Percentiles rank a stretch among this genome's conserved stretches.
phyloP scores from a whole-genome alignment of 1,140 invertebrate species.

The Laupala kohalensis region DNA sequence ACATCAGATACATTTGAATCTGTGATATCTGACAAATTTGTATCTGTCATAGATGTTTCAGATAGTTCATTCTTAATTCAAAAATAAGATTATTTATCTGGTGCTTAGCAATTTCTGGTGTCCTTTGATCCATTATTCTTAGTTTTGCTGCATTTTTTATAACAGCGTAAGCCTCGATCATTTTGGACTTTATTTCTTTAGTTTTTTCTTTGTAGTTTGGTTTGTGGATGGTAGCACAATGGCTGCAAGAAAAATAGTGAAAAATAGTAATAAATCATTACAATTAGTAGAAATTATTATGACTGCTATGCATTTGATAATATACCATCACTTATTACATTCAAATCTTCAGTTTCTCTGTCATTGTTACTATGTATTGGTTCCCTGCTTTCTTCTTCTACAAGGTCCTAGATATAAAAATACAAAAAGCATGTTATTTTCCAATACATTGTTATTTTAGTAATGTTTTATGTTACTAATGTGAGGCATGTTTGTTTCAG shows the following conservation, averaged over 20 bases:
- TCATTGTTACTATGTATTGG: not conserved
- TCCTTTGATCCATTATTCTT: not conserved
- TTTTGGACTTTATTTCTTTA: not conserved
- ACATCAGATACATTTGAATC: too few relatives aligned
- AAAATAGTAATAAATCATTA: not conserved
- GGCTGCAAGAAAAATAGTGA: too few relatives aligned
- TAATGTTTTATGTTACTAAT: too few relatives aligned
- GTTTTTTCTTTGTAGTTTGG: not conserved
- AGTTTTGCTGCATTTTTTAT: not conserved
- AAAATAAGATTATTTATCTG: too few relatives aligned
- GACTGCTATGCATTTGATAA: not conserved
- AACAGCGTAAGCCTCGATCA: not conserved
- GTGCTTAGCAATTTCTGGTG: too few relatives aligned
- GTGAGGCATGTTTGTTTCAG: not conserved
- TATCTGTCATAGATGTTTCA: too few relatives aligned
- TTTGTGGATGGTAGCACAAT: not conserved
- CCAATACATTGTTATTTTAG: not conserved
- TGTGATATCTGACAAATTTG: too few relatives aligned
- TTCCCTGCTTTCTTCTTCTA: not conserved
- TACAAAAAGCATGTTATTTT: not conserved
- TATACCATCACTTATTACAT: not conserved
- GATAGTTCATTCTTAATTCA: too few relatives aligned
- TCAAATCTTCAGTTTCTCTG: not conserved
- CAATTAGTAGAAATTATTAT: not conserved
- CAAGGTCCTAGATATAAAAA: not conserved